Evolutionary conservation across 2,888 invertebrate species (phyloP), one percentile per base, ranked within the genome.

Genomic region (Thysanoteuthis rhombus): DNA sequence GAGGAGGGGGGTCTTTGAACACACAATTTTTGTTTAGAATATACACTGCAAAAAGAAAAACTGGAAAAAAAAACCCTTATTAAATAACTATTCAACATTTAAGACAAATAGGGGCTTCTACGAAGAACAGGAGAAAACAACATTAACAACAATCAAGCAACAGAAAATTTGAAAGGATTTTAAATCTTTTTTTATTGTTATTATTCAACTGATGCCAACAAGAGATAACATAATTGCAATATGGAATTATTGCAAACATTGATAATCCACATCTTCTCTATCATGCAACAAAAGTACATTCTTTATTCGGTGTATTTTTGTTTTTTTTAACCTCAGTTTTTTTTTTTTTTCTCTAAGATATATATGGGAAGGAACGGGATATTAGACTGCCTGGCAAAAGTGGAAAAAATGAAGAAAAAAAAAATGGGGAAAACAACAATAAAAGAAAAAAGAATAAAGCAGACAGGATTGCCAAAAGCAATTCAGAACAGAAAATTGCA

Each of bases 131-230:
- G 25, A 58, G n/a, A n/a, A n/a, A n/a, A n/a, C n/a, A n/a, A n/a
- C n/a, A n/a, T n/a, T 25, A 58, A 25, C 19, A 58, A 58, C 58
- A 58, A 58, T 58, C 58, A 58, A 58, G 32, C 32, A 58, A 58
- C 8, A 58, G 28, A 25, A 28, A 58, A 32, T 58, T 32, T 58
- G 58, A 32, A 32, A 32, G 58, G 58, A 58, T 58, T 58, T 58
- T 58, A 58, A 58, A 58, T 32, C 40, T 22, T 91, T 91, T 91
- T 91, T 91, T 39, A 32, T 39, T 91, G 25, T 91, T 91, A 42
- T 91, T 91, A 91, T 91, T 91, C 91, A 91, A 91, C 91, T 91
- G 91, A 91, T 91, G 91, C 40, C 40, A 91, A 91, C 91, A 91
- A 91, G 40, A 42, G 91, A 91, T 91, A 91, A 91, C 91, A 91